A percentile compares a stretch with the other conserved stretches of the same genome.
Evolutionary conservation across 1,140 invertebrate species (phyloP).

Genomic region (Musca domestica): DNA sequence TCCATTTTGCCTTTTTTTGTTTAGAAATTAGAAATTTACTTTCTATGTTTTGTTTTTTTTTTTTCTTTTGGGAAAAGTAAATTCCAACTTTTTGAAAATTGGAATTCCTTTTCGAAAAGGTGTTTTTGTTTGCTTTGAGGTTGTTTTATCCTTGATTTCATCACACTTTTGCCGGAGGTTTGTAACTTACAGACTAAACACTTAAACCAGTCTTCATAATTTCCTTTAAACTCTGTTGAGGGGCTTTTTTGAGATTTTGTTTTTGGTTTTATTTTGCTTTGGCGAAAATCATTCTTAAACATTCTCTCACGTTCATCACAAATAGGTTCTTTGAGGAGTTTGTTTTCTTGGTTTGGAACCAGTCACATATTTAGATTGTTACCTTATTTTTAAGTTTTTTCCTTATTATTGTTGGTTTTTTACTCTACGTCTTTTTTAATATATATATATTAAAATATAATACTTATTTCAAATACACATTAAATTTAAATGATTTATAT

Average conservation of each 20-base stretch:
- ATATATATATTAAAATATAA: not conserved
- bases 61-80: too few species aligned
- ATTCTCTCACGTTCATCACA: conserved; percentile 15
- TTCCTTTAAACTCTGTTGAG: conserved; percentile 4
- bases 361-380: conserved; percentile 13
- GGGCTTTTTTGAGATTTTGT: not conserved
- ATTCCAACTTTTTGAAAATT: too few species aligned
- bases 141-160: too few species aligned
- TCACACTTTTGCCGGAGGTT: not conserved
- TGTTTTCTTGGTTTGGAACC: conserved; percentile 5
- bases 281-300: too few species aligned
- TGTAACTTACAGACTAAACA: conserved; percentile 14
- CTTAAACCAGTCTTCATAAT: conserved; percentile 15
- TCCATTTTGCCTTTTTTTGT: too few species aligned
- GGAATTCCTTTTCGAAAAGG: too few species aligned
- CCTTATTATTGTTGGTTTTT: not conserved
- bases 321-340: not conserved
- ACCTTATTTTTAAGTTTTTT: not conserved
- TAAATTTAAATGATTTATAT: not conserved
- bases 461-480: not conserved
- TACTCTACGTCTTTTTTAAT: not conserved
- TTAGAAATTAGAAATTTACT: too few species aligned
- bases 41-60: too few species aligned
- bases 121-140: too few species aligned
- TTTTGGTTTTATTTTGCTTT: too few species aligned